Evolutionary conservation across 2,797 vertebrate species (phyloP).

Genomic region (Botia almorhae): DNA sequence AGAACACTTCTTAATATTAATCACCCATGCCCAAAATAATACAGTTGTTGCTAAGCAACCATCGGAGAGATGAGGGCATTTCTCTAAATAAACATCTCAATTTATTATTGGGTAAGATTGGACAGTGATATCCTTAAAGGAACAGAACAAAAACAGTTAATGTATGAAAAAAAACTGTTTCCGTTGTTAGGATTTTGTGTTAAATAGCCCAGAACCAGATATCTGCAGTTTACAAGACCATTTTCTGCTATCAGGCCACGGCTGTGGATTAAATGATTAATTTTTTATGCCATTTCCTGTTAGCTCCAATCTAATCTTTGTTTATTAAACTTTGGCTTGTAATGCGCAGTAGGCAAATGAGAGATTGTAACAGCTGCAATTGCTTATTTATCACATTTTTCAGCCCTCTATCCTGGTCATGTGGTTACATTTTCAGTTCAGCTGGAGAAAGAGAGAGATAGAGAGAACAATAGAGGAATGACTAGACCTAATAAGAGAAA

Average conservation of each 20-base stretch:
- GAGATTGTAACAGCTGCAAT: neutral
- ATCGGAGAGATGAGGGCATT: conserved; percentile 57
- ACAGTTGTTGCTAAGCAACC: conserved; percentile 63
- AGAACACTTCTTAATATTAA: conserved; percentile 64
- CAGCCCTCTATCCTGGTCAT: neutral
- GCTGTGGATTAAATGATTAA: conserved; percentile 45
- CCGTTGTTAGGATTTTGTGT: conserved; percentile 3
- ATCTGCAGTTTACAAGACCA: conserved; percentile 23
- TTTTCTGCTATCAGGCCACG: conserved; percentile 34
- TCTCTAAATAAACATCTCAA: conserved; percentile 61
- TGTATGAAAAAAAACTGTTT: conserved; percentile 14
- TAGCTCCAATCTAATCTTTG: conserved; percentile 44
- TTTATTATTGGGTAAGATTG: conserved; percentile 50
- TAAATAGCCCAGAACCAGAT: conserved; percentile 31
- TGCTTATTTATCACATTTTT: conserved; percentile 35
- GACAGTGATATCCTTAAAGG: conserved; percentile 42
- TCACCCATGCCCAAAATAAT: conserved; percentile 64
- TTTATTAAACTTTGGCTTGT: conserved; percentile 42
- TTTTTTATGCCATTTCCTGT: conserved; percentile 39
- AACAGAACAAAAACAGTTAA: conserved; percentile 24
- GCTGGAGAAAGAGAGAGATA: conserved; percentile 23
- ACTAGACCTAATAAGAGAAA: conserved; percentile 35
- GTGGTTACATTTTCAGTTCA: conserved; percentile 27
- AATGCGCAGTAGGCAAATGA: conserved; percentile 29
- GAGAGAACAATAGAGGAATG: conserved; percentile 11